A percentile compares a stretch with the other conserved stretches of the same genome.
Evolutionary conservation across 1,140 invertebrate species (phyloP).

Genomic region (Zaprionus lachaisei): DNA sequence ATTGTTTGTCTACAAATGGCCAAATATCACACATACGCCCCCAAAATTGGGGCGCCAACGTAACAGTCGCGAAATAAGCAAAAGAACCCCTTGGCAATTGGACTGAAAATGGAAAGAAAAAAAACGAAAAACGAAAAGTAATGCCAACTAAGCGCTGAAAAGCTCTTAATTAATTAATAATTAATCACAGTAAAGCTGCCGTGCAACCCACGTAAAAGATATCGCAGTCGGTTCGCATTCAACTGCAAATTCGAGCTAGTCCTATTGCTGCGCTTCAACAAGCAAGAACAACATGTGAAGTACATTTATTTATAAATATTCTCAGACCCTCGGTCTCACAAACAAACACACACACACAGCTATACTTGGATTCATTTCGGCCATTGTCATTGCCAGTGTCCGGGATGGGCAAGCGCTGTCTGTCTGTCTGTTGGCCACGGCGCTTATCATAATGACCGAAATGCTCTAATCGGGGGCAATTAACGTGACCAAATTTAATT

Average conservation of each 20-base stretch:
- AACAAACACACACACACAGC: neutral
- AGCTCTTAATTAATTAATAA: conserved; percentile 80
- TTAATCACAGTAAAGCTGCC: conserved; percentile 61
- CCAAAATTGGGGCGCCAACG: neutral
- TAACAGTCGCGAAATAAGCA: conserved; percentile 33
- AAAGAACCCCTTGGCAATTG: conserved; percentile 11
- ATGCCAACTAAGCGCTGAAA: conserved; percentile 54
- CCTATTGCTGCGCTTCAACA: conserved; percentile 16
- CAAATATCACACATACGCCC: conserved; percentile 53
- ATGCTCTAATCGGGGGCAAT: conserved; percentile 78
- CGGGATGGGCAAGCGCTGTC: conserved; percentile 7
- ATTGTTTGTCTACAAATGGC: conserved; percentile 18
- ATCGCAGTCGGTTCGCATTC: conserved; percentile 42
- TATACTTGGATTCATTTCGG: neutral
- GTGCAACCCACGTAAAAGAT: conserved; percentile 31
- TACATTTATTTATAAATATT: conserved; percentile 1
- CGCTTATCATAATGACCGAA: conserved; percentile 81
- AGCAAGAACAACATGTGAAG: conserved; percentile 14
- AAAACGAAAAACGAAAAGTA: conserved; percentile 1
- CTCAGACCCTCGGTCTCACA: neutral
- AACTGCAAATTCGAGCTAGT: conserved; percentile 13
- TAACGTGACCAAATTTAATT: conserved; percentile 82
- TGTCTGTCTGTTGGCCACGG: conserved; percentile 30
- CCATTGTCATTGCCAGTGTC: conserved; percentile 49
- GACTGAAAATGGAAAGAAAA: neutral